Evolutionary conservation across 2,113 vertebrate genomes (phyloP), one percentile per base, ranked within the genome.

Genomic region (Crocuta crocuta): DNA sequence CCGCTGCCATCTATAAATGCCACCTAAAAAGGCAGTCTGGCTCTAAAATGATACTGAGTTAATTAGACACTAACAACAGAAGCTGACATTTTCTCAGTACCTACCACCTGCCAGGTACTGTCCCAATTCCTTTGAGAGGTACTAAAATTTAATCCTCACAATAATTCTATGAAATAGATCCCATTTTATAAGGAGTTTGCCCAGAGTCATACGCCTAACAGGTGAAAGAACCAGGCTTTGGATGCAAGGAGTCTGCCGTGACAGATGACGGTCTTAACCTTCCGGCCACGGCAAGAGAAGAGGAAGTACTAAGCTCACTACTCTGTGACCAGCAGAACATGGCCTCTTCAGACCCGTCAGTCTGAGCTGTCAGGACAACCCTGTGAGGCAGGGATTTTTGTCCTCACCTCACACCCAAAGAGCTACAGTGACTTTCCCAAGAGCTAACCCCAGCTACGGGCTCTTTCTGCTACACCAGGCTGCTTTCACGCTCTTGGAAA

Each of bases 141-240:
- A 12, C 10, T 82, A 65, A 16, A 61, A 89, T 24, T 55, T 31
- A 63, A 80, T 87, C 84, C 4, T 95, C 83, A 84, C 70, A 92
- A 85, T 88, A 92, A 92, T 76, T 76, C 48, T 53, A 84, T 26
- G 35, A 92, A 71, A 70, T 61, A 35, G 55, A 80, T 87, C 74
- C 70, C 28, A 71, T 53, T 84, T 93, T 86, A 73, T 4, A 81
- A 87, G 43, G 23, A 66, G 45, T 11, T 87, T 61, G 39, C 23
- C 61, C 23, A 76, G 70, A 39, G 24, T 70, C 33, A 63, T 16
- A 43, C 11, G 73, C 71, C 15, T 43, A 80, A 58, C 7, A 80
- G 21, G 50, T 68, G 5, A 50, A 80, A 88, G 83, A 88, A 53
- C 68, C 65, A 90, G 78, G 61, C 74, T 89, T 76, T 92, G 55